These are phyloP conservation scores for Gadus chalcogrammus DNA, from an alignment of 2,113 vertebrate species.

Conservation along the genomic window DNA sequence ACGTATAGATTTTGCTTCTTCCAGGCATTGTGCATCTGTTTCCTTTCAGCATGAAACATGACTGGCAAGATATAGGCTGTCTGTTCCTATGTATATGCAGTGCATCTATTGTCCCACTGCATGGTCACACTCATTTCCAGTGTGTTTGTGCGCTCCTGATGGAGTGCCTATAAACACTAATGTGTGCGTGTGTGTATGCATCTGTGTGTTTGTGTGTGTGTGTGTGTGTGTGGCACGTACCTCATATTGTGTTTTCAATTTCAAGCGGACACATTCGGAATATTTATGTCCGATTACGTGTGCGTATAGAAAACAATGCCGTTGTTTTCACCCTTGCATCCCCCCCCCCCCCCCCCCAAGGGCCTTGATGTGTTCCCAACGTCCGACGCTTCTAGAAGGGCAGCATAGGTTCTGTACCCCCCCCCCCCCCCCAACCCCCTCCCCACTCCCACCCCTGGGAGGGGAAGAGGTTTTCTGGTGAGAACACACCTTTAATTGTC, in stretches of 20 bases:
- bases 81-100: constrained; percentile 24
- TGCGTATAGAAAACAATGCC: background rate
- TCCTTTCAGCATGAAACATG: constrained; percentile 49
- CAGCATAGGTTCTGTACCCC: constrained; percentile 40
- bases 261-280: too few relatives aligned
- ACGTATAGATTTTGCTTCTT: constrained; percentile 37
- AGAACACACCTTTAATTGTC: constrained; percentile 74
- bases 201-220: constrained; percentile 18
- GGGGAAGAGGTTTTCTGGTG: constrained; percentile 57
- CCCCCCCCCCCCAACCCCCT: constrained; percentile 11
- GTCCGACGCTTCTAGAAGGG: constrained; percentile 18
- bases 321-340: constrained; percentile 26
- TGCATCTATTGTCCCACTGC: too few relatives aligned
- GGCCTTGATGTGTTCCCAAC: background rate
- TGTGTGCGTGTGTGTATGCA: constrained; percentile 7
- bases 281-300: constrained; percentile 11
- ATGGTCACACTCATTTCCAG: too few relatives aligned
- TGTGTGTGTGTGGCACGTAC: constrained; percentile 1
- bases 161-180: background rate
- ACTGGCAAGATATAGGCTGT: constrained; percentile 38
- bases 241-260: too few relatives aligned
- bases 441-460: constrained; percentile 45
- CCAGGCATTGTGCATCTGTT: constrained; percentile 63
- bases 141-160: constrained; percentile 20
- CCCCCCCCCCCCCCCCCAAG: constrained; percentile 7